phyloP scores from a whole-genome alignment of 2,888 invertebrate genomes.

The Malthinus flaveolus region DNA sequence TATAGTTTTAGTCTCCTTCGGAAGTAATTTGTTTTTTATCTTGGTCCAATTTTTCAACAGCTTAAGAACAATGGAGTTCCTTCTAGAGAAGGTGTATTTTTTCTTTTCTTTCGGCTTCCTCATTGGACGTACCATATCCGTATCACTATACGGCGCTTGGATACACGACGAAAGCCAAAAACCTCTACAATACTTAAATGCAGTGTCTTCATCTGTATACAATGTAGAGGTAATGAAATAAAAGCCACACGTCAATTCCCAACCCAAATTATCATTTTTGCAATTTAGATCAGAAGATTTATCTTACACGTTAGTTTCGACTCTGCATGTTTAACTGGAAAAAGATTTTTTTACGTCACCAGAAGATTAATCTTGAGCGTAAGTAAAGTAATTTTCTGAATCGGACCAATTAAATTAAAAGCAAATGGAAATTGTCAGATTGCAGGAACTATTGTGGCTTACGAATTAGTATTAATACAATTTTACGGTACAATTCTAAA shows the following conservation, averaged over 20 bases:
- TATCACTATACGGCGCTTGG: constrained; percentile 44
- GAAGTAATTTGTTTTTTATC: constrained; percentile 72
- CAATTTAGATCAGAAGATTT: constrained; percentile 19
- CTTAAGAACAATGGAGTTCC: constrained; percentile 57
- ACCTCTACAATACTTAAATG: constrained; percentile 57
- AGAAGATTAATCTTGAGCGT: constrained; percentile 20
- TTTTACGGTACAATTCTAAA: constrained; percentile 29
- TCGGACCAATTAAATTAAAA: background rate
- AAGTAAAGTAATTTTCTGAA: background rate
- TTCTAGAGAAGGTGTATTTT: constrained; percentile 62
- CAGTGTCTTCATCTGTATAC: constrained; percentile 65
- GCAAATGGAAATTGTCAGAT: constrained; percentile 36
- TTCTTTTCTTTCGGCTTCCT: constrained; percentile 67
- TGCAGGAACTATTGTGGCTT: constrained; percentile 46
- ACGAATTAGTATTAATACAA: constrained; percentile 47
- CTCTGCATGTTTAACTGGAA: constrained; percentile 13
- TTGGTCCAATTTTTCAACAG: constrained; percentile 70
- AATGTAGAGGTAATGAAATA: constrained; percentile 61
- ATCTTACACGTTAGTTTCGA: constrained; percentile 14
- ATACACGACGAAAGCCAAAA: constrained; percentile 49
- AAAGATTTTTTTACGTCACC: constrained; percentile 17
- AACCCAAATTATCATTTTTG: no score
- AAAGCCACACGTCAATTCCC: no score
- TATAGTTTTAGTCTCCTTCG: constrained; percentile 67
- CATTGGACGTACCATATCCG: constrained; percentile 61